These are phyloP conservation scores for Danionella dracula DNA, from an alignment of 2,797 vertebrate species.

Conservation along the genomic window DNA sequence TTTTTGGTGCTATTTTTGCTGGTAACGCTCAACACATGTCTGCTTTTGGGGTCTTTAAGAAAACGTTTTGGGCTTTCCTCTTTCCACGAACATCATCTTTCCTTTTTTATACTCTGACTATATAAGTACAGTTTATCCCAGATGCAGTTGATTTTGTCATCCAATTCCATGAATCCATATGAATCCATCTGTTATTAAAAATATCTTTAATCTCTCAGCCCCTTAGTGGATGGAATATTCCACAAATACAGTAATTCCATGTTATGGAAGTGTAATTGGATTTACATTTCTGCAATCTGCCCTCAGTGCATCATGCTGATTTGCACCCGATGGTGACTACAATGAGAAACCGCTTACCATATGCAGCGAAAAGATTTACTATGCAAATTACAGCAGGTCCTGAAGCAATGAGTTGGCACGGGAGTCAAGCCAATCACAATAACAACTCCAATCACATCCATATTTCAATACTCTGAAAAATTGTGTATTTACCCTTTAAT, in stretches of 20 bases:
- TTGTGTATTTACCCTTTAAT: too few relatives aligned
- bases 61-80: too few relatives aligned
- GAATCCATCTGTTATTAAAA: constrained; percentile 33
- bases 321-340: constrained; percentile 57
- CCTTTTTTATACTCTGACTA: not conserved
- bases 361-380: constrained; percentile 63
- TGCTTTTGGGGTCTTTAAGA: too few relatives aligned
- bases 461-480: not conserved
- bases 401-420: constrained; percentile 52
- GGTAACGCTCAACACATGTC: too few relatives aligned
- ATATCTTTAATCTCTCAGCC: constrained; percentile 33
- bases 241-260: constrained; percentile 47
- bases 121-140: constrained; percentile 12
- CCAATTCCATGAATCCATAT: constrained; percentile 15
- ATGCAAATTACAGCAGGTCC: constrained; percentile 60
- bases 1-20: too few relatives aligned
- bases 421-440: constrained; percentile 19
- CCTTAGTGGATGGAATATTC: not conserved
- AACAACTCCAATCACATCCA: constrained; percentile 1
- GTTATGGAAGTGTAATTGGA: constrained; percentile 53
- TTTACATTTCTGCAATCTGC: constrained; percentile 50
- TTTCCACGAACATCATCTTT: too few relatives aligned
- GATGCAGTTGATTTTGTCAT: constrained; percentile 3
- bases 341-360: constrained; percentile 54
- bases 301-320: constrained; percentile 53